These are phyloP conservation scores for Hypotaenidia okinawae DNA, from an alignment of 2,797 vertebrate genomes.

Conservation along the genomic window DNA sequence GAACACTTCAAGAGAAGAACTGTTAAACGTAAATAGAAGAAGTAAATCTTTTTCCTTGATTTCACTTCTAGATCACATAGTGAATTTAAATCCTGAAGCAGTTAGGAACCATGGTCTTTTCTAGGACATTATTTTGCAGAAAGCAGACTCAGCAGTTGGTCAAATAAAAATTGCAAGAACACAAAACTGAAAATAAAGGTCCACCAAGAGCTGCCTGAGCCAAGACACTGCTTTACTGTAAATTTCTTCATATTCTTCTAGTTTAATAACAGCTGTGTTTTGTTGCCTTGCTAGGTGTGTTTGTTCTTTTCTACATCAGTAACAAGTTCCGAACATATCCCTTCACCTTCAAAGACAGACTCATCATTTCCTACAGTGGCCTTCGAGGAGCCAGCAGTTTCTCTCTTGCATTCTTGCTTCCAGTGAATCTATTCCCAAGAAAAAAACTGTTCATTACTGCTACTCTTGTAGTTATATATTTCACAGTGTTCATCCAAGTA, in stretches of 20 bases:
- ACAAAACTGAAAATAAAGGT: background rate
- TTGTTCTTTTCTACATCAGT: conserved; percentile 91
- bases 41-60: background rate
- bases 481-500: conserved; percentile 96
- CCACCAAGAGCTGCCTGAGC: background rate
- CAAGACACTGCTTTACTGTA: background rate
- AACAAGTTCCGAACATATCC: conserved; percentile 94
- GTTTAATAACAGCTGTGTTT: background rate
- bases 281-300: conserved; percentile 81
- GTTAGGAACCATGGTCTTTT: background rate
- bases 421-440: conserved; percentile 82
- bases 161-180: background rate
- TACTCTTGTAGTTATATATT: conserved; percentile 90
- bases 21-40: background rate
- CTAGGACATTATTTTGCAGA: background rate
- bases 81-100: background rate
- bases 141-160: background rate
- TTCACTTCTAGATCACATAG: background rate
- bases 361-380: conserved; percentile 93
- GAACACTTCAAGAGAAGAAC: background rate
- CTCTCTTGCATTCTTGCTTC: conserved; percentile 92
- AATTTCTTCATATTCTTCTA: background rate
- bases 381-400: conserved; percentile 94
- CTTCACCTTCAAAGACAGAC: conserved; percentile 93
- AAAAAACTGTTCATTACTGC: conserved; percentile 92